Percentiles rank a stretch among this genome's conserved stretches.
These are phyloP conservation scores for Nestor notabilis DNA, from an alignment of 2,113 vertebrate species.

Conservation along the genomic window DNA sequence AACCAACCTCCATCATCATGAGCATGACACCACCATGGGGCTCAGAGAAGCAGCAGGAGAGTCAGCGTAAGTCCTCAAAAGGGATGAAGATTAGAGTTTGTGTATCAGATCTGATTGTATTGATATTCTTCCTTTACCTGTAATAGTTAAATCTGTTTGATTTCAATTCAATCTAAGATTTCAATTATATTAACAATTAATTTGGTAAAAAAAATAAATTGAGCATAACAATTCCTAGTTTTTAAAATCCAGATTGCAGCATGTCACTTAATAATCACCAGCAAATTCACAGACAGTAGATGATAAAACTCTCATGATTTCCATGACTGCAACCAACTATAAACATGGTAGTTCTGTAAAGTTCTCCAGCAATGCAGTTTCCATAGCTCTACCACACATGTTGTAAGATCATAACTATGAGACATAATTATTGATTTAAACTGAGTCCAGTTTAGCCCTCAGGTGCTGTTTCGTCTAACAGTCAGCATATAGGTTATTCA, in stretches of 20 bases:
- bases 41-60: neutral
- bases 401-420: neutral
- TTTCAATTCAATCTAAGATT: neutral
- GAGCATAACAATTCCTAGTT: neutral
- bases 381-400: neutral
- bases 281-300: neutral
- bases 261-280: neutral
- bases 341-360: neutral
- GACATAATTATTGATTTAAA: neutral
- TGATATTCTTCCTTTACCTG: neutral
- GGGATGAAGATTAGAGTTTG: neutral
- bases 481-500: neutral
- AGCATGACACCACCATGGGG: neutral
- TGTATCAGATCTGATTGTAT: neutral
- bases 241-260: neutral
- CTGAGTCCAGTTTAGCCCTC: neutral
- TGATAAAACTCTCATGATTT: neutral
- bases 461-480: neutral
- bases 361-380: neutral
- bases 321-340: neutral
- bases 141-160: neutral
- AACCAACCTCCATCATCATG: neutral
- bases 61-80: neutral
- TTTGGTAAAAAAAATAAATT: neutral
- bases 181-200: neutral